Evolutionary conservation across 2,797 vertebrate species (phyloP), one percentile per base, ranked within the genome.

Genomic region (Salmo trutta): DNA sequence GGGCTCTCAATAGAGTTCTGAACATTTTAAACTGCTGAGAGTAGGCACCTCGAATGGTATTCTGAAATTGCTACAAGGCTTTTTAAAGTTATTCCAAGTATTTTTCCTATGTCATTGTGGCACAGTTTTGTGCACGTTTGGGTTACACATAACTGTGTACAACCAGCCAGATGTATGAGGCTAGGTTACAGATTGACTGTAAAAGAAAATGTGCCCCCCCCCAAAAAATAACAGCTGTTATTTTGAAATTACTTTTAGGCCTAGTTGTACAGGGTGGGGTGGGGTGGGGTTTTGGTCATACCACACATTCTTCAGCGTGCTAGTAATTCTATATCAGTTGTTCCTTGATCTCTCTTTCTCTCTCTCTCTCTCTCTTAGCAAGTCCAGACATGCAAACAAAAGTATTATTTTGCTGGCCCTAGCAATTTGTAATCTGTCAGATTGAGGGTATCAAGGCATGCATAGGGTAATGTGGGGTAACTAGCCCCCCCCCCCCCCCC

Each of bases 241-340:
- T 36, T 70, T 36, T 19, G 36, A 36, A 7, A 36, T 36, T 7
- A n/a, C 36, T n/a, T 47, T 51, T 59, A 59, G 56, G 16, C n/a
- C 41, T 36, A 2, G 36, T 70, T 19, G 47, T 47, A 33, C 15
- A 74, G n/a, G 16, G 36, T 15, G 72, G n/a, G 24, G 36, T 15
- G 72, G n/a, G 24, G 59, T 51, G 33, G 66, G 47, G 71, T 75
- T n/a, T 47, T 29, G 3, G 0, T 72, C 87, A 86, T 88, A 70
- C 82, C 84, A 56, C 17, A 6, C 85, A 90, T 92, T 86, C 79
- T 75, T 87, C 10, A 73, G 29, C 12, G 24, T 15, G 66, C 14
- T 29, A 52, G 5, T 24, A 10, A 64, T 76, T 52, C 68, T 27
- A 27, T 29, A 64, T 12, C 67, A 59, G 19, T n/a, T 21, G 56